Base-by-base conservation (phyloP, 2,888 invertebrate species). In the Oligia fasciuncula region DNA sequence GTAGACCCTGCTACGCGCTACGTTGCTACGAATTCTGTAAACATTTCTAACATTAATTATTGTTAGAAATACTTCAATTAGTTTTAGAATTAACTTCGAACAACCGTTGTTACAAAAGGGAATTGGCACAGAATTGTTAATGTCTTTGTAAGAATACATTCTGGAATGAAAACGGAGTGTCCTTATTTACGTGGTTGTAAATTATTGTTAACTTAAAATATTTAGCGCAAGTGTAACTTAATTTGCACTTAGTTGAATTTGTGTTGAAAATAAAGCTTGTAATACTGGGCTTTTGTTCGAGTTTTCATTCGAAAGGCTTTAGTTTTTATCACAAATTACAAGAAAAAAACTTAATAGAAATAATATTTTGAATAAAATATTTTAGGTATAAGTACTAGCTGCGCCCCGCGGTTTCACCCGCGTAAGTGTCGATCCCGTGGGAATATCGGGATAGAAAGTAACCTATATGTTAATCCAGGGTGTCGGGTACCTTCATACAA, bases 21-120 rank as follows among this genome's bases (percentile, higher is more conserved):
- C 46, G 13, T 49, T 49, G 49, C 74, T 75, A 73, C 66, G 35
- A 75, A 76, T 66, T 79, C 60, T 71, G 62, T 78, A 73, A 72
- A 19, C 62, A 43, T 76, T 62, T 65, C 13, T 49, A 65, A 65
- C 4, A n/a, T 68, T n/a, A n/a, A n/a, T n/a, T n/a, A n/a, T 29
- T 65, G 62, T 72, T 72, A 67, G 46, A 72, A 77, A 68, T 81
- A 70, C 23, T 43, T 23, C 49, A 79, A 77, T 75, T 73, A 76
- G 17, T 67, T 67, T 29, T 23, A 17, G 57, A 77, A 87, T 85
- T 75, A 76, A 71, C 67, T 79, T 79, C 13, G 29, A 29, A 29
- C 29, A 81, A 65, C 23, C 51, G 19, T 76, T 40, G 19, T 79
- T 65, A 67, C 46, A 17, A 14, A 73, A 79, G 19, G 29, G 62